Conservation (phyloP, 2,113 vertebrate genomes). For the Eptesicus fuscus region DNA sequence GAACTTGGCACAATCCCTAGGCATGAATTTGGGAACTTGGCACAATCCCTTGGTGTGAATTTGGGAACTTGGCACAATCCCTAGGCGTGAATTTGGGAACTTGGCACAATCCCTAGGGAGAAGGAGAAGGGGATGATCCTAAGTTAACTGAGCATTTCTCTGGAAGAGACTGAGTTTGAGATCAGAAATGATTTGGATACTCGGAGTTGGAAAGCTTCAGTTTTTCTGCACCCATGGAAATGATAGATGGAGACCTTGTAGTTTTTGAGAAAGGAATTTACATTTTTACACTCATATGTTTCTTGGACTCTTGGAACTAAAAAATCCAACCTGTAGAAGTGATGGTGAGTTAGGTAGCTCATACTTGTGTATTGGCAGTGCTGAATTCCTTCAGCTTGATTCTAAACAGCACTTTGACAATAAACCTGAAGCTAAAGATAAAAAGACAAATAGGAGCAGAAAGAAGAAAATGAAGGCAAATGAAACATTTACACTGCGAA, state of each 20-base stretch:
- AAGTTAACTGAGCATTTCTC: neutral
- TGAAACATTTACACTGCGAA: neutral
- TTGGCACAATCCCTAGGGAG: neutral
- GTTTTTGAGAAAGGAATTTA: neutral
- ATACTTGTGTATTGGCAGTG: neutral
- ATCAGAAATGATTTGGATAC: neutral
- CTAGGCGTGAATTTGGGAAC: neutral
- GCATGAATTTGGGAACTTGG: too few relatives aligned
- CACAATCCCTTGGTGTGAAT: too few relatives aligned
- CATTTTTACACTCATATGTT: neutral
- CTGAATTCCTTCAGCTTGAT: neutral
- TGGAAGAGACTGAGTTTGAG: neutral
- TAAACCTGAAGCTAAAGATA: neutral
- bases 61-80: too few relatives aligned
- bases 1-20: too few relatives aligned
- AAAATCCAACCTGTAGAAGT: neutral
- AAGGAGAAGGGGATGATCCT: neutral
- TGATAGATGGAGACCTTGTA: neutral
- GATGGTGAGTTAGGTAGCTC: neutral
- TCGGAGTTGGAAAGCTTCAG: neutral
- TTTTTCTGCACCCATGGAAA: neutral
- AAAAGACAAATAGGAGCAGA: neutral
- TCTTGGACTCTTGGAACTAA: neutral
- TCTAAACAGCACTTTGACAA: neutral
- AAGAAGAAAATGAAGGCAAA: neutral